Evolutionary conservation across 2,888 invertebrate genomes (phyloP).

Genomic region (Aphidoletes aphidimyza): DNA sequence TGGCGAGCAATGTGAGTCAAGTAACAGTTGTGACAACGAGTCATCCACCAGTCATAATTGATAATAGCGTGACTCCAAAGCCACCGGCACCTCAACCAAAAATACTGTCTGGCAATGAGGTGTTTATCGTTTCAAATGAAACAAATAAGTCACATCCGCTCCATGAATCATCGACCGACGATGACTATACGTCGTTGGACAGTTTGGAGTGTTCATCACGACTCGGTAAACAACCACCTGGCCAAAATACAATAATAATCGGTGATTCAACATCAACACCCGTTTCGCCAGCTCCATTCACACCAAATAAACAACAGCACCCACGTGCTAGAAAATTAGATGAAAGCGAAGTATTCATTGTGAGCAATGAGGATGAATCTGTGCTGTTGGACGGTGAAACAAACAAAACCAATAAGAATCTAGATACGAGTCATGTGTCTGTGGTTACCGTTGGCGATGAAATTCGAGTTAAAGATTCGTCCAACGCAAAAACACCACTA

Average conservation of each 20-base stretch:
- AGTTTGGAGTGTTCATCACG: slow-evolving; percentile 72
- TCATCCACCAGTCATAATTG: slow-evolving; percentile 82
- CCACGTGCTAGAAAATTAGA: slow-evolving; percentile 76
- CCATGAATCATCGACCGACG: slow-evolving; percentile 79
- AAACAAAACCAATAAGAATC: slow-evolving; percentile 63
- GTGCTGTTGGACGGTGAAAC: slow-evolving; percentile 64
- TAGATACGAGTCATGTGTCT: slow-evolving; percentile 89
- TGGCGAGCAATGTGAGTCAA: slow-evolving; percentile 77
- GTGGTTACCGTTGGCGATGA: slow-evolving; percentile 90
- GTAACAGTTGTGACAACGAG: slow-evolving; percentile 84
- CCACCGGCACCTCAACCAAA: slow-evolving; percentile 55
- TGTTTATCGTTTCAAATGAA: slow-evolving; percentile 84
- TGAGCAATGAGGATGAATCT: slow-evolving; percentile 76
- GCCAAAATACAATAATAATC: slow-evolving; percentile 63
- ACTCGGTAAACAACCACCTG: neutral
- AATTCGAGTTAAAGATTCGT: slow-evolving; percentile 80
- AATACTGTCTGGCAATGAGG: slow-evolving; percentile 69
- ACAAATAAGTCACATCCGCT: slow-evolving; percentile 74
- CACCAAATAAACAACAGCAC: slow-evolving; percentile 55
- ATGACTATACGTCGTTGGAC: slow-evolving; percentile 80
- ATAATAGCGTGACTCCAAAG: slow-evolving; percentile 68
- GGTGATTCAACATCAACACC: slow-evolving; percentile 57
- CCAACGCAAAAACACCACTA: slow-evolving; percentile 60
- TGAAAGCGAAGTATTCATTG: slow-evolving; percentile 86
- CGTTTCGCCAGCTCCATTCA: slow-evolving; percentile 56